These are phyloP conservation scores for Trissonchulus sp. DNA, from an alignment of 2,888 invertebrate species.

Conservation along the genomic window DNA sequence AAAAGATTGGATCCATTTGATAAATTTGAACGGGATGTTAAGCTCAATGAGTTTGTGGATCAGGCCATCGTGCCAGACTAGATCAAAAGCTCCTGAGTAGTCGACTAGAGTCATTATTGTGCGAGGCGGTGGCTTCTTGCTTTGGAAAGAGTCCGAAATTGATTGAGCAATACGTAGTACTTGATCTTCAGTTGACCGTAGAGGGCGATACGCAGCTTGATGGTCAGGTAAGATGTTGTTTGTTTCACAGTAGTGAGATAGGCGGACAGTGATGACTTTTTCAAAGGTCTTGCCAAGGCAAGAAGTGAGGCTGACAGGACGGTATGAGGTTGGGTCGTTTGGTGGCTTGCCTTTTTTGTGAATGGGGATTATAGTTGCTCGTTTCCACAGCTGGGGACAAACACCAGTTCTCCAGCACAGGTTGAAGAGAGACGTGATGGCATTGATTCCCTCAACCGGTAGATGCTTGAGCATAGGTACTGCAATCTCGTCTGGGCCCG, in stretches of 20 bases:
- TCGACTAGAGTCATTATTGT: background rate
- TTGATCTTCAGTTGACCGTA: slow-evolving; percentile 3
- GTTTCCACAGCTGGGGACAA: background rate
- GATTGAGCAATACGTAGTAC: background rate
- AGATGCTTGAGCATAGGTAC: background rate
- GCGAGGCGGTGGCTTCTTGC: background rate
- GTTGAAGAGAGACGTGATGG: background rate
- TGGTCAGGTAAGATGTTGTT: background rate
- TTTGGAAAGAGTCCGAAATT: background rate
- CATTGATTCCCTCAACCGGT: background rate
- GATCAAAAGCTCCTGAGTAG: background rate
- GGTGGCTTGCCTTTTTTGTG: background rate
- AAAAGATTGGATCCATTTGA: background rate
- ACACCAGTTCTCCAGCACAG: background rate
- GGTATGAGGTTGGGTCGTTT: background rate
- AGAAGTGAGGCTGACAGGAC: background rate
- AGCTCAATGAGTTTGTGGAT: background rate
- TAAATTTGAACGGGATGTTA: background rate
- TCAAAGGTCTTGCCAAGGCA: slow-evolving; percentile 3
- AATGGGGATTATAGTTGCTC: slow-evolving; percentile 1
- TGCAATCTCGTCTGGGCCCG: background rate
- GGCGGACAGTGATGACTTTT: background rate
- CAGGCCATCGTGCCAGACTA: background rate
- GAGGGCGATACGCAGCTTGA: background rate
- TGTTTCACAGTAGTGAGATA: background rate